Evolutionary conservation across 2,888 invertebrate species (phyloP).

Genomic region (Dermolepida albohirtum): DNA sequence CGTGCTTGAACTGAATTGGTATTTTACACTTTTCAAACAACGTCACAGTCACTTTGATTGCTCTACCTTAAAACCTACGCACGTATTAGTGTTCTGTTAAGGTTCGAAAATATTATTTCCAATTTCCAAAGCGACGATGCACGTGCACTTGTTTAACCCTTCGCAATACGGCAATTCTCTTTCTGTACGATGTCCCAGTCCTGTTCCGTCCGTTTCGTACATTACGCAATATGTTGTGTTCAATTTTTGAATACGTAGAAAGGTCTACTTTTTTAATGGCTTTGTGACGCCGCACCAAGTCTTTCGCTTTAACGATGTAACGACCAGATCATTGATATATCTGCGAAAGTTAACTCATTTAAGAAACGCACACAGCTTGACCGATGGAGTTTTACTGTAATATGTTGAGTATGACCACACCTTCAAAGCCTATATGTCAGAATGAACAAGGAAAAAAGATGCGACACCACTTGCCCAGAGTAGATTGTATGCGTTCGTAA

Average conservation of each 20-base stretch:
- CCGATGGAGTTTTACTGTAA: slow-evolving; percentile 29
- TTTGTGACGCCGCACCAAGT: slow-evolving; percentile 9
- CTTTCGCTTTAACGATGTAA: not conserved
- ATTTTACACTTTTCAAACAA: slow-evolving; percentile 1
- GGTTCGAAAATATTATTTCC: too few relatives aligned
- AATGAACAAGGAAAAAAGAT: slow-evolving; percentile 39
- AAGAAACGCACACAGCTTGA: slow-evolving; percentile 34
- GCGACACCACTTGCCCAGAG: slow-evolving; percentile 7
- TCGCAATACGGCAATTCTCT: too few relatives aligned
- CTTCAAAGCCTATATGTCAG: slow-evolving; percentile 37
- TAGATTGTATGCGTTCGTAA: not conserved
- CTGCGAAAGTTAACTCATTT: slow-evolving; percentile 43
- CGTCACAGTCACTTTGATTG: too few relatives aligned
- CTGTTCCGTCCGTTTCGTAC: not conserved
- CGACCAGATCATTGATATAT: slow-evolving; percentile 39
- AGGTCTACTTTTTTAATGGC: slow-evolving; percentile 16
- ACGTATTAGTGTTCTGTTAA: too few relatives aligned
- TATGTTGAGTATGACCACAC: slow-evolving; percentile 26
- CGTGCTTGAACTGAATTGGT: slow-evolving; percentile 17
- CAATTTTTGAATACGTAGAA: slow-evolving; percentile 4
- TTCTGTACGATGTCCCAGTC: too few relatives aligned
- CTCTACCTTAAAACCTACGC: too few relatives aligned
- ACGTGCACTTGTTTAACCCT: too few relatives aligned
- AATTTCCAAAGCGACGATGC: too few relatives aligned
- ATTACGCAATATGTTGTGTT: not conserved